Percentiles rank a stretch among this genome's conserved stretches.
Conservation (phyloP, 2,113 vertebrate genomes). For the Crotalus helleri region DNA sequence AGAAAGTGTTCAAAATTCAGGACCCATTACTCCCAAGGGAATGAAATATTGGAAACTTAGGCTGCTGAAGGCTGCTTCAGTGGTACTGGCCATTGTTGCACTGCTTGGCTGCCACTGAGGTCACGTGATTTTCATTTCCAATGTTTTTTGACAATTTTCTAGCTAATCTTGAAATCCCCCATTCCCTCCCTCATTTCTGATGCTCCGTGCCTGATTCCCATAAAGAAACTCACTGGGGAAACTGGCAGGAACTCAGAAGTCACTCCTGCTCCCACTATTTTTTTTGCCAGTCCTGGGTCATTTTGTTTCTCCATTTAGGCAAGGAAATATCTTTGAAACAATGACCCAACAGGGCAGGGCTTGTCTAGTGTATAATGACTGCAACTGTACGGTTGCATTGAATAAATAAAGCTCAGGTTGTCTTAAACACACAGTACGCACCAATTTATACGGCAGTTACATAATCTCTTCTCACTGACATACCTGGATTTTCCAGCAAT, state of each 20-base stretch:
- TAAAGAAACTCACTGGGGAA: background rate
- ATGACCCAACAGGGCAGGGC: background rate
- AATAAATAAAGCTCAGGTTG: constrained; percentile 26
- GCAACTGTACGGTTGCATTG: background rate
- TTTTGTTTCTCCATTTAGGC: background rate
- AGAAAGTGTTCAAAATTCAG: background rate
- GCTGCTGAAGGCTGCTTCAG: background rate
- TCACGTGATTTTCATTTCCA: background rate
- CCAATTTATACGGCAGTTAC: background rate
- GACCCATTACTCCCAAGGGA: background rate
- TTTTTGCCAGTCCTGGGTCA: background rate
- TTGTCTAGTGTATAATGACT: background rate
- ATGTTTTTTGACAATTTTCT: background rate
- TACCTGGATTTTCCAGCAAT: constrained; percentile 79
- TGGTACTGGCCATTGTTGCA: background rate
- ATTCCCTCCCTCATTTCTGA: background rate
- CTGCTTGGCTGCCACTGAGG: background rate
- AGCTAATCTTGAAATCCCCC: background rate
- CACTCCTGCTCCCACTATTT: background rate
- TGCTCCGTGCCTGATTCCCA: background rate
- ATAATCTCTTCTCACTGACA: background rate
- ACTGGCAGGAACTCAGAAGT: background rate
- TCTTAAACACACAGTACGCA: background rate
- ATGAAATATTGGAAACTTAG: background rate
- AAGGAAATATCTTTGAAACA: background rate